Percentiles rank a stretch among this genome's conserved stretches.
These are phyloP conservation scores for Peromyscus melanophrys DNA, from an alignment of 2,797 vertebrate species.

Conservation along the genomic window DNA sequence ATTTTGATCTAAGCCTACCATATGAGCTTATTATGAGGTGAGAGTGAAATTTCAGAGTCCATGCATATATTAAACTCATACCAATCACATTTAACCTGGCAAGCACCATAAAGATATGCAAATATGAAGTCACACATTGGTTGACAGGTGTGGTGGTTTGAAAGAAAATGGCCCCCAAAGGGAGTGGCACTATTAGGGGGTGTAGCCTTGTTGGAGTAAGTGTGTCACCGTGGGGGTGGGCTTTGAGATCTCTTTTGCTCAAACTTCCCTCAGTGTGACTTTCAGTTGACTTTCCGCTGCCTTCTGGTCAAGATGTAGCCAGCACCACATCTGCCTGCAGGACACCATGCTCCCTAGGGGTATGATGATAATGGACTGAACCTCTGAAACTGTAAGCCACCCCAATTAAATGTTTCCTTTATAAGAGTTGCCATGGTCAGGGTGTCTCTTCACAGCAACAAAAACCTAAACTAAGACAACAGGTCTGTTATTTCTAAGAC, in stretches of 20 bases:
- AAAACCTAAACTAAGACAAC: not conserved
- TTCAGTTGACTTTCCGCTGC: not conserved
- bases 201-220: not conserved
- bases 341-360: not conserved
- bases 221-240: not conserved
- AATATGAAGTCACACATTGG: slow-evolving; percentile 28
- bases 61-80: slow-evolving; percentile 28
- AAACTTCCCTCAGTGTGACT: not conserved
- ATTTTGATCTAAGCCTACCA: slow-evolving; percentile 35
- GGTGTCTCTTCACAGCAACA: not conserved
- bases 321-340: not conserved
- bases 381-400: not conserved
- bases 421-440: not conserved
- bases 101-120: slow-evolving; percentile 6
- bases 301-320: not conserved
- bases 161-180: not conserved
- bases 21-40: slow-evolving; percentile 3
- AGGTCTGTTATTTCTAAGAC: slow-evolving; percentile 21
- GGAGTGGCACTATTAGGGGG: not conserved
- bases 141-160: not conserved
- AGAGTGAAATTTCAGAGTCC: slow-evolving; percentile 53
- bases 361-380: not conserved
- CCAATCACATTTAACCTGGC: slow-evolving; percentile 12
- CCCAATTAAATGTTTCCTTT: not conserved
- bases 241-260: not conserved